Evolutionary conservation across 2,797 vertebrate genomes (phyloP).

Genomic region (Sphenopsis melanotis): DNA sequence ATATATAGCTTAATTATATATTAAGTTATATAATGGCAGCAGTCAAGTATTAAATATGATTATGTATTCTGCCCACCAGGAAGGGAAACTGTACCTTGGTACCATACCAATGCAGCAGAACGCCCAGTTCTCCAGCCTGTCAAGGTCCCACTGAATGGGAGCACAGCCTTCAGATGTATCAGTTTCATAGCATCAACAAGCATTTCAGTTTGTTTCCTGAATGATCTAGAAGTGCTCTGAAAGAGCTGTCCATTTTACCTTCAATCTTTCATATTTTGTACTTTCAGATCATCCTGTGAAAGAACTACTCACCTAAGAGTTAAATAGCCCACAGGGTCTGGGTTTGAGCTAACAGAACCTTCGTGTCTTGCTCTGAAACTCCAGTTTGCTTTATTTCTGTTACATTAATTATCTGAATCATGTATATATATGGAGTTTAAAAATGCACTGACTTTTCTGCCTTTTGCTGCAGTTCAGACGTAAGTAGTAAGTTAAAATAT

Average conservation of each 20-base stretch:
- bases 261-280: neutral
- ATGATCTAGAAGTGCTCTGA: neutral
- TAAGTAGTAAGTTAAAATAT: neutral
- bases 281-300: neutral
- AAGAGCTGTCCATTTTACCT: neutral
- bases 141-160: neutral
- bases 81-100: neutral
- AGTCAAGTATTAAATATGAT: neutral
- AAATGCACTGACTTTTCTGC: neutral
- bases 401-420: neutral
- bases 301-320: neutral
- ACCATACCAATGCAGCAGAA: neutral
- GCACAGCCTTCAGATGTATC: neutral
- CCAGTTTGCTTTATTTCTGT: neutral
- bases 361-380: neutral
- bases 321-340: neutral
- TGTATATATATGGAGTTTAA: neutral
- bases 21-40: neutral
- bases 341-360: neutral
- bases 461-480: neutral
- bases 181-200: too few relatives aligned
- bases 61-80: neutral
- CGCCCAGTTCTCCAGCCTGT: neutral
- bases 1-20: too few relatives aligned
- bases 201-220: neutral